These are phyloP conservation scores for Pempheris klunzingeri DNA, from an alignment of 2,797 vertebrate genomes.

Conservation along the genomic window DNA sequence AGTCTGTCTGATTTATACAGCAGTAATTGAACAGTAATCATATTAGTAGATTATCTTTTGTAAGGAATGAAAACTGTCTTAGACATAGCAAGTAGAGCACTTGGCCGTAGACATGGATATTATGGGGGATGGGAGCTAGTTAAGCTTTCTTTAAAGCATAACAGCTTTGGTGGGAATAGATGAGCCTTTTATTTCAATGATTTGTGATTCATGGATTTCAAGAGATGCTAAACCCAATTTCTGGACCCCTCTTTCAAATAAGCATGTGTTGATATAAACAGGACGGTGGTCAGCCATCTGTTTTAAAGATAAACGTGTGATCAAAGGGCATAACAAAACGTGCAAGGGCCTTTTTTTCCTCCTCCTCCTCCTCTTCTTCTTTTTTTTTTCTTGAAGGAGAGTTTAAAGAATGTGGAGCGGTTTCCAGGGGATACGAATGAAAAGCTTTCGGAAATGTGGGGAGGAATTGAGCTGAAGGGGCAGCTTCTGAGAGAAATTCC, in stretches of 20 bases:
- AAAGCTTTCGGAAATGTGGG: conserved; percentile 90
- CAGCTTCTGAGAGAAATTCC: conserved; percentile 87
- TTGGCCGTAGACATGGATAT: conserved; percentile 77
- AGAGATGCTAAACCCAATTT: conserved; percentile 71
- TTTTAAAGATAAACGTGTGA: conserved; percentile 88
- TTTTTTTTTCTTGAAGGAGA: conserved; percentile 81
- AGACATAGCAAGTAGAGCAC: conserved; percentile 72
- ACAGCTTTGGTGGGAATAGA: conserved; percentile 63
- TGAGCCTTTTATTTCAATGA: conserved; percentile 71
- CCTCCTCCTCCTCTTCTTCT: conserved; percentile 34
- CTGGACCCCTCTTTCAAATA: conserved; percentile 74
- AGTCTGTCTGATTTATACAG: conserved; percentile 64
- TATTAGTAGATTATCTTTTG: conserved; percentile 83
- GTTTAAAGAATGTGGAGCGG: conserved; percentile 87
- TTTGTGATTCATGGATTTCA: conserved; percentile 80
- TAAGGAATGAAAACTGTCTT: conserved; percentile 65
- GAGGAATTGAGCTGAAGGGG: conserved; percentile 86
- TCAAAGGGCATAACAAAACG: conserved; percentile 88
- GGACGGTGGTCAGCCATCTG: conserved; percentile 85
- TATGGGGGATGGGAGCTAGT: conserved; percentile 66
- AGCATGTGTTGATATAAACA: conserved; percentile 81
- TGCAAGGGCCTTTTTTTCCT: conserved; percentile 73
- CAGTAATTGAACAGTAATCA: conserved; percentile 81
- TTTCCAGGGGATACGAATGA: conserved; percentile 92
- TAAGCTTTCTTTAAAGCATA: conserved; percentile 60